Evolutionary conservation across 2,797 vertebrate genomes (phyloP).

Genomic region (Leptatherina wallacei): DNA sequence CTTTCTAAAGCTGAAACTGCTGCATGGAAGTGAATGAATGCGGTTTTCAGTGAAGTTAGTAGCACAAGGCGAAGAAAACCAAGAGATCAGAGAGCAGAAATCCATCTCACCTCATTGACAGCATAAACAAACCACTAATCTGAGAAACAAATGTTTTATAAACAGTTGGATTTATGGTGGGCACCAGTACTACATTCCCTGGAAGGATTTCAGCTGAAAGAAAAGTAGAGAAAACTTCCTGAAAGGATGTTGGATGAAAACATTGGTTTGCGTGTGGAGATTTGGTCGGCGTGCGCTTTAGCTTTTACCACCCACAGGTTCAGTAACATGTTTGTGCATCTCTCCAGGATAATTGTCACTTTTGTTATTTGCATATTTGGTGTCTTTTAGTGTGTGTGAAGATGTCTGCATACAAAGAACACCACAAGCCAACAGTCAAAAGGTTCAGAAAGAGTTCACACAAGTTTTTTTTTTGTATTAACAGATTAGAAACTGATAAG

Average conservation of each 20-base stretch:
- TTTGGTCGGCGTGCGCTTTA: no score
- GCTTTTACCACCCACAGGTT: background rate
- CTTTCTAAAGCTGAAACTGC: background rate
- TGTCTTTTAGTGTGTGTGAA: background rate
- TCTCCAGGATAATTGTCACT: background rate
- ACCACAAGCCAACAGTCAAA: background rate
- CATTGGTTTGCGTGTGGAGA: background rate
- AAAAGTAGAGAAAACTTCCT: constrained; percentile 2
- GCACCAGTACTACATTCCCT: constrained; percentile 1
- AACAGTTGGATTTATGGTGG: background rate
- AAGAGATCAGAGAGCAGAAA: background rate
- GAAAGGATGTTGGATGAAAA: constrained; percentile 6
- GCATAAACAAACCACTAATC: background rate
- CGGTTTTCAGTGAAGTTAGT: background rate
- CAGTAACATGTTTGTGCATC: background rate
- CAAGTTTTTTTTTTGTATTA: background rate
- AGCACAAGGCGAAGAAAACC: background rate
- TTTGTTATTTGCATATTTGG: background rate
- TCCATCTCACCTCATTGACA: background rate
- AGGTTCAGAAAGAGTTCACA: background rate
- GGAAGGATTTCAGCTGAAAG: constrained; percentile 11
- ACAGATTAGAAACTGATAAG: background rate
- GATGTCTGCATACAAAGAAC: constrained; percentile 5
- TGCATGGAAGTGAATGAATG: background rate
- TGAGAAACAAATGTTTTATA: background rate